Base-by-base conservation (phyloP, 1,140 invertebrate species). In the Cotesia typhae region DNA sequence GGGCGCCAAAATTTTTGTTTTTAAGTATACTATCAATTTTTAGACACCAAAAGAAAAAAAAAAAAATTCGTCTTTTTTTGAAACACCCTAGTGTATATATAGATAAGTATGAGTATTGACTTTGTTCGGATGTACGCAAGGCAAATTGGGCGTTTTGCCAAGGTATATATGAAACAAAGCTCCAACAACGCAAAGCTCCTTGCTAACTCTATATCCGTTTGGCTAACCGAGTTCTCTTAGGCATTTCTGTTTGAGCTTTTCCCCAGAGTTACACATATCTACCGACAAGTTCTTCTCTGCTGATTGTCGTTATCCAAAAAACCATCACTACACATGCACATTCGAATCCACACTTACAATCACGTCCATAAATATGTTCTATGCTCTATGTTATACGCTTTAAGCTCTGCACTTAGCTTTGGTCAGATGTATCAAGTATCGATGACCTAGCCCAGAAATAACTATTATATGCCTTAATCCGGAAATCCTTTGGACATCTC, bases 91-190 rank as follows among this genome's bases (percentile, higher is more conserved):
- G 5, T 47, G 10, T 7, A 10, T 47, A 47, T 47, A 47, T 14
- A 71, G 47, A 64, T 38, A 3, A 52, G 52, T 28, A 71, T 64
- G 60, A 71, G 60, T 71, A 71, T 71, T 71, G 70, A 71, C 70
- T 71, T 14, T 20, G 36, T 12, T 17, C 10, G 41, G 47, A 57
- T 20, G 41, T 57, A 71, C 36, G 70, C 6, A 66, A 36, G 47
- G 70, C 61, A 71, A 59, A 72, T 72, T 60, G 80, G 83, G 83
- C 79, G 61, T 77, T 67, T 73, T 74, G 83, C 83, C 83, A 84
- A 59, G 20, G 20, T 59, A 75, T 76, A 73, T 77, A 78, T 80
- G 81, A 84, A 83, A 85, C 81, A 84, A 85, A 84, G 79, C 79
- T 76, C 68, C 73, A 82, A 83, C 80, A 83, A 81, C 81, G 81